phyloP scores from a whole-genome alignment of 2,113 vertebrate genomes.

The Trachemys scripta region DNA sequence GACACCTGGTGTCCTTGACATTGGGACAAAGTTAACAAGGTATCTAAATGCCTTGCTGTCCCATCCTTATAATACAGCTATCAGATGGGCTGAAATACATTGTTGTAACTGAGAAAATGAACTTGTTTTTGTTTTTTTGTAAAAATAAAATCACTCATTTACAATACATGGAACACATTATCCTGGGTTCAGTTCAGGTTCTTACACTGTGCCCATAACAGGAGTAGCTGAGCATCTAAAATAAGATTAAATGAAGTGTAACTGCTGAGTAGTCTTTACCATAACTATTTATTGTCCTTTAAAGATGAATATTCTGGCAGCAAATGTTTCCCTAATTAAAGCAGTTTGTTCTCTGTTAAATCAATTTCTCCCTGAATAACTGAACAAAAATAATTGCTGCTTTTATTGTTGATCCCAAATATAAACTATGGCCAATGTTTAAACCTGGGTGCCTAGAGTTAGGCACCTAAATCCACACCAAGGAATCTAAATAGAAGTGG shows the following conservation, averaged over 20 bases:
- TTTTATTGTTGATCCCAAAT: not conserved
- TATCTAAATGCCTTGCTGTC: not conserved
- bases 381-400: not conserved
- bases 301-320: not conserved
- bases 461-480: not conserved
- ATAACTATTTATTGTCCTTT: not conserved
- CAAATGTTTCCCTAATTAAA: too few relatives aligned
- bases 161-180: too few relatives aligned
- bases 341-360: not conserved
- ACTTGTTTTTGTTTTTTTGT: not conserved
- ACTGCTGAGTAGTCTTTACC: too few relatives aligned
- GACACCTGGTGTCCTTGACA: not conserved
- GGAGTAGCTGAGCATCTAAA: too few relatives aligned
- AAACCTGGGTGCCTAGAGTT: too few relatives aligned
- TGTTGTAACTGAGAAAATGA: not conserved
- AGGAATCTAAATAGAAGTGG: not conserved
- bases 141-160: too few relatives aligned
- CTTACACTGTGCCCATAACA: too few relatives aligned
- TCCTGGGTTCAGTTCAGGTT: too few relatives aligned
- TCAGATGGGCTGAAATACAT: not conserved
- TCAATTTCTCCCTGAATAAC: not conserved
- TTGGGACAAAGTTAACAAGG: not conserved
- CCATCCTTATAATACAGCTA: not conserved
- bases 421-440: not conserved
- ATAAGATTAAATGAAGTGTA: too few relatives aligned